Evolutionary conservation across 2,888 invertebrate genomes (phyloP), one percentile per base, ranked within the genome.

Genomic region (Trisateles emortualis): DNA sequence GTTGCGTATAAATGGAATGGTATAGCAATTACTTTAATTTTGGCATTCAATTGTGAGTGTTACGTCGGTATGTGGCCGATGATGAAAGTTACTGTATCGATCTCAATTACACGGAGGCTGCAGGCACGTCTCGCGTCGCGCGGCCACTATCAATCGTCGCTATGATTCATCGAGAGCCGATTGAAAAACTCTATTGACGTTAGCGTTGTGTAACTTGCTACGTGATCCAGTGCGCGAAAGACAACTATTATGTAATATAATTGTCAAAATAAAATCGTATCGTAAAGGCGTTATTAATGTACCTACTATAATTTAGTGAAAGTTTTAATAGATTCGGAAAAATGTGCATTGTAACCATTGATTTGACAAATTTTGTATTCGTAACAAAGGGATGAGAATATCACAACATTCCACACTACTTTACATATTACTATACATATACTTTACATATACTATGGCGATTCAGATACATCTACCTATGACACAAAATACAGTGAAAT

Each of bases 141-240:
- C 59, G 52, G 43, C 64, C 59, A 64, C 70, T 74, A 78, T 79
- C 74, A 77, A 76, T 72, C 59, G 71, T 68, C 67, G 68, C 62
- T 63, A 62, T 78, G 88, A 91, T 79, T 90, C 90, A 89, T 76
- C 78, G 76, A 73, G 60, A 66, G 61, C 59, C 80, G 76, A 86
- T 87, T 76, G 79, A 86, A 86, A 84, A 87, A 85, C 83, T 68
- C 59, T 80, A 85, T 46, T 87, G 83, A 83, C 82, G 82, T 78
- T 83, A 72, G 74, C 76, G 83, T 92, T 90, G 90, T 89, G 88
- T 87, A 90, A 91, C 86, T 68, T 58, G 63, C 78, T 84, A 92
- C 92, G 92, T 92, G 92, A 90, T 90, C 84, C 79, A 88, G 87
- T 81, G 68, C 88, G 79, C 75, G 68, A 79, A 78, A 84, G 79